phyloP scores from a whole-genome alignment of 2,797 vertebrate species.

The Tapera naevia region DNA sequence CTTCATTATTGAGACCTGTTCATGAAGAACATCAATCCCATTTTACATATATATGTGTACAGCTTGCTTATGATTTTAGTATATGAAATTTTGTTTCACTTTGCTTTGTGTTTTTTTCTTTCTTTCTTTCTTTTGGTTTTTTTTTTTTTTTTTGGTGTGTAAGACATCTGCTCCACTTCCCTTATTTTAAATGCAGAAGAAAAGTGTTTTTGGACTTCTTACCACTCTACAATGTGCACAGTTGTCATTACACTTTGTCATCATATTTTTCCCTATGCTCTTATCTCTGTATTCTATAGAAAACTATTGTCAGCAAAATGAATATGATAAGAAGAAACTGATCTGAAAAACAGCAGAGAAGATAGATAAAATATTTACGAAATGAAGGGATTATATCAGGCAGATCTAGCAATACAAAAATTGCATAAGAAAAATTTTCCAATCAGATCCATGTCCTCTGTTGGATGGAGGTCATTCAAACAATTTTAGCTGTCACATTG shows the following conservation, averaged over 20 bases:
- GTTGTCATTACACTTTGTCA: neutral
- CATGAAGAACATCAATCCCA: neutral
- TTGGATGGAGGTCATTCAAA: neutral
- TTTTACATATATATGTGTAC: neutral
- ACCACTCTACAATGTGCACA: neutral
- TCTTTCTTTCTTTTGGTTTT: too few species aligned
- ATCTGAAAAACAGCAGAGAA: neutral
- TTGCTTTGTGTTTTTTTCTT: too few species aligned
- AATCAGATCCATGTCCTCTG: neutral
- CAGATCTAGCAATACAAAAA: neutral
- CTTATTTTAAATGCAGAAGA: neutral
- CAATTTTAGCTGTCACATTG: slow-evolving; percentile 5
- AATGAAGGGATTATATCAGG: neutral
- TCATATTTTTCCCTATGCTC: neutral
- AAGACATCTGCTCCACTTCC: neutral
- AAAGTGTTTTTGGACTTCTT: neutral
- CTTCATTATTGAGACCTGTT: neutral
- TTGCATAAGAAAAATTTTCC: neutral
- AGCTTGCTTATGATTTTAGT: neutral
- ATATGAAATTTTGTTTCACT: neutral
- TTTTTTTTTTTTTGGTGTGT: neutral
- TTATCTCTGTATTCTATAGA: neutral
- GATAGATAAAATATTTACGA: neutral
- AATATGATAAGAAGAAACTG: neutral
- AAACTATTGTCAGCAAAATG: neutral